Percentiles rank a stretch among this genome's conserved stretches.
Evolutionary conservation across 2,888 invertebrate genomes (phyloP).

Genomic region (Diaperis boleti): DNA sequence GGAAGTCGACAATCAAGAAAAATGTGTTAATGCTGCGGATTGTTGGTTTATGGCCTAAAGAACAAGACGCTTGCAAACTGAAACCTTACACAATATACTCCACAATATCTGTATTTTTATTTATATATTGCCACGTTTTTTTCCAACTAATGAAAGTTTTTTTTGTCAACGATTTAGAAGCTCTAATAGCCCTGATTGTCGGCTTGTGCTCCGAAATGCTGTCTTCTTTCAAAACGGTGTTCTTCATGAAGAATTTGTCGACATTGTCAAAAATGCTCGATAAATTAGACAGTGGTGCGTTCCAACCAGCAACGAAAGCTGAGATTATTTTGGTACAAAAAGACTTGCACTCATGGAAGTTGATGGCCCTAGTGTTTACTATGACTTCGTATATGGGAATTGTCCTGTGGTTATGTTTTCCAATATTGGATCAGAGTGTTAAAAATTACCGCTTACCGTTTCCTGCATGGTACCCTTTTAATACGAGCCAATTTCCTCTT

Average conservation of each 20-base stretch:
- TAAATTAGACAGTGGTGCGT: not conserved
- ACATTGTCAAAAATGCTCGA: not conserved
- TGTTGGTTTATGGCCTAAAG: constrained; percentile 19
- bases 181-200: not conserved
- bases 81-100: constrained; percentile 7
- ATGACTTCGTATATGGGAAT: not conserved
- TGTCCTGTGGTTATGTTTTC: not conserved
- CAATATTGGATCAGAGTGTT: constrained; percentile 2
- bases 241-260: not conserved
- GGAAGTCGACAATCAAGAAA: not conserved
- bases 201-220: not conserved
- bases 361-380: not conserved
- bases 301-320: constrained; percentile 7
- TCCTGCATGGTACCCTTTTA: constrained; percentile 37
- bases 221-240: not conserved
- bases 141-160: not conserved
- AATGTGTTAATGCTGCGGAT: not conserved
- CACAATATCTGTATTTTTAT: not conserved
- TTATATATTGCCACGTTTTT: not conserved
- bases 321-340: not conserved
- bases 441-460: not conserved
- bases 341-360: not conserved
- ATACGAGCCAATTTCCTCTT: constrained; percentile 5
- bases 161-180: constrained; percentile 6
- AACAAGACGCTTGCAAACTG: not conserved